phyloP scores from a whole-genome alignment of 1,140 invertebrate species.

The Drosophila subpulchrella region DNA sequence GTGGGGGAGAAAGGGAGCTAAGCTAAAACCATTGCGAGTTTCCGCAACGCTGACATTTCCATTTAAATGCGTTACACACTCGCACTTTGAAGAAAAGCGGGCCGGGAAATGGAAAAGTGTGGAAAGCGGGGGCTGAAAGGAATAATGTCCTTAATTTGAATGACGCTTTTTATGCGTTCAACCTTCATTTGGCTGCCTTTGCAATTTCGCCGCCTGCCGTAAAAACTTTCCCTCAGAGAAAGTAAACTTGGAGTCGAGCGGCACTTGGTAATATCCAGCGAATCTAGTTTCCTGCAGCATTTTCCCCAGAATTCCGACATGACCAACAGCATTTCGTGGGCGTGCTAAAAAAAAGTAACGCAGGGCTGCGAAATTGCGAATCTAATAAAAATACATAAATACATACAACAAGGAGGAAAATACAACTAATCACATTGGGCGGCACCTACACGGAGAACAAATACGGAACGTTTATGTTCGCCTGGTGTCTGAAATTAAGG shows the following conservation, averaged over 20 bases:
- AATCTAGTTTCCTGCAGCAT: constrained; percentile 33
- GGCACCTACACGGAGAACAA: constrained; percentile 4
- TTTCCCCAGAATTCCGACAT: constrained; percentile 9
- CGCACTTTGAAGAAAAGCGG: constrained; percentile 22
- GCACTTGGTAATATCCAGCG: constrained; percentile 36
- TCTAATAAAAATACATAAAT: constrained; percentile 65
- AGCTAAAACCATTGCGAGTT: constrained; percentile 43
- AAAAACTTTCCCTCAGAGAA: constrained; percentile 53
- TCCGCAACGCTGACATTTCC: constrained; percentile 59
- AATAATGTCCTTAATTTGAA: constrained; percentile 77
- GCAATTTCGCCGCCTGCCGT: constrained; percentile 28
- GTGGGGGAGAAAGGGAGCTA: neutral
- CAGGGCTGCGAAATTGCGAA: constrained; percentile 62
- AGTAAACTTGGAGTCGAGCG: constrained; percentile 30
- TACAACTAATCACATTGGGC: constrained; percentile 39
- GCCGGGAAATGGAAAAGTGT: neutral
- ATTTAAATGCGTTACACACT: constrained; percentile 63
- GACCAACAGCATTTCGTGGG: constrained; percentile 24
- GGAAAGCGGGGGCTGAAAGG: neutral
- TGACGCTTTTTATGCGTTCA: constrained; percentile 69
- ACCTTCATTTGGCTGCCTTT: constrained; percentile 34
- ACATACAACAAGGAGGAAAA: constrained; percentile 40
- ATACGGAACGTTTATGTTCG: no score
- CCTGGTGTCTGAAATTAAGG: no score
- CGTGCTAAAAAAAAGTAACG: constrained; percentile 10